A percentile compares a stretch with the other conserved stretches of the same genome.
phyloP scores from a whole-genome alignment of 1,140 invertebrate genomes.

The Aphis gossypii region DNA sequence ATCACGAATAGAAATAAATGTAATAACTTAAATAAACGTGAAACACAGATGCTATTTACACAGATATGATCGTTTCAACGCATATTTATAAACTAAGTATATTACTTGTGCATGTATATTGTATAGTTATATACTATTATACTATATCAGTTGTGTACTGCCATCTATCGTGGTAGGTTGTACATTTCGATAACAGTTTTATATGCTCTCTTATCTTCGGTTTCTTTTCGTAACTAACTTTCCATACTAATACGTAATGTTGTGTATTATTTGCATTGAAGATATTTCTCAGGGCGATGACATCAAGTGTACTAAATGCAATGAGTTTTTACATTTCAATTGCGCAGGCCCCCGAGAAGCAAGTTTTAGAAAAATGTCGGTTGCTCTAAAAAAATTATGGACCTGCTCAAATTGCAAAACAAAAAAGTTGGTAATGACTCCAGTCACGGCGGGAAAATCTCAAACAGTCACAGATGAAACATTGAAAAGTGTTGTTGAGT shows the following conservation, averaged over 20 bases:
- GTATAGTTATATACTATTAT: too few species aligned
- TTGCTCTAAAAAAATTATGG: not conserved
- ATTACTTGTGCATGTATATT: too few species aligned
- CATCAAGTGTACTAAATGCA: not conserved
- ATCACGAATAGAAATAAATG: too few species aligned
- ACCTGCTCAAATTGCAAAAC: not conserved
- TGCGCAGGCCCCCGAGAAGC: not conserved
- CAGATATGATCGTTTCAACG: too few species aligned
- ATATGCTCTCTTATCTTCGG: not conserved
- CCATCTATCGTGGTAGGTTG: not conserved
- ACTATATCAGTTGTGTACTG: not conserved
- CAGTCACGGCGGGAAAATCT: not conserved
- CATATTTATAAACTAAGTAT: too few species aligned
- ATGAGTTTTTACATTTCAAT: not conserved
- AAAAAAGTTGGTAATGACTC: not conserved
- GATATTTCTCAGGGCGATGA: not conserved
- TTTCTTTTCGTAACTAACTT: not conserved
- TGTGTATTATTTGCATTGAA: not conserved
- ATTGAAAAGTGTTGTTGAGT: too few species aligned
- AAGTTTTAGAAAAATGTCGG: not conserved
- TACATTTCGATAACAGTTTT: not conserved
- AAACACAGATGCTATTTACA: too few species aligned
- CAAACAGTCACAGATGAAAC: not conserved
- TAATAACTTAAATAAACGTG: too few species aligned
- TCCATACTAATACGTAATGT: not conserved